A percentile compares a stretch with the other conserved stretches of the same genome.
Evolutionary conservation across 37 sponge, comb jelly and placozoan genomes (phyloP).

Genomic region (Beroe ovata): DNA sequence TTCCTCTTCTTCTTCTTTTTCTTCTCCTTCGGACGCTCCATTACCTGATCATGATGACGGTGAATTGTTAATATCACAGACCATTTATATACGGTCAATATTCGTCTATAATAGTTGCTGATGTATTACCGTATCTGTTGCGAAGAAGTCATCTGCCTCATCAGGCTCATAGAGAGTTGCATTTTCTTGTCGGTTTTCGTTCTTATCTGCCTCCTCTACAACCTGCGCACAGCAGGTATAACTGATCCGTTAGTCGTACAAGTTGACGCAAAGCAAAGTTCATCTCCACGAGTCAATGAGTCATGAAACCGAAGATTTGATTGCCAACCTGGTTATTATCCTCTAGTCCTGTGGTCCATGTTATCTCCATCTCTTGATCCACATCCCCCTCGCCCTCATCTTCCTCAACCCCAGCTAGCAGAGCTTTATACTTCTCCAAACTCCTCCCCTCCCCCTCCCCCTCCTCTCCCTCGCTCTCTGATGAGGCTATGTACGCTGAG

Average conservation of each 20-base stretch:
- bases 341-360: conserved; percentile 63
- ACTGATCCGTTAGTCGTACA: not conserved
- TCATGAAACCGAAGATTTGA: not conserved
- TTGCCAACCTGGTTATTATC: conserved; percentile 20
- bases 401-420: conserved; percentile 30
- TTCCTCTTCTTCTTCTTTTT: conserved; percentile 61
- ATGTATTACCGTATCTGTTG: conserved; percentile 42
- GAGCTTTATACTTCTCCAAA: conserved; percentile 66
- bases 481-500: conserved; percentile 48
- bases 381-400: conserved; percentile 45
- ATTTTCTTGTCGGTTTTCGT: conserved; percentile 41
- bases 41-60: not conserved
- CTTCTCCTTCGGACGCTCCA: conserved; percentile 13
- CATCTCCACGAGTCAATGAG: not conserved
- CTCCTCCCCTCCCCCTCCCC: not conserved
- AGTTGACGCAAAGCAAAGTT: not conserved
- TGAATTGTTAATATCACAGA: not conserved
- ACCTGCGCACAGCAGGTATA: not conserved
- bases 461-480: conserved; percentile 27
- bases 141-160: conserved; percentile 62
- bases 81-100: not conserved
- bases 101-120: not conserved
- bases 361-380: conserved; percentile 67
- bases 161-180: conserved; percentile 41
- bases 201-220: conserved; percentile 51